A percentile compares a stretch with the other conserved stretches of the same genome.
These are phyloP conservation scores for Capromys pilorides DNA, from an alignment of 2,797 vertebrate species.

Conservation along the genomic window DNA sequence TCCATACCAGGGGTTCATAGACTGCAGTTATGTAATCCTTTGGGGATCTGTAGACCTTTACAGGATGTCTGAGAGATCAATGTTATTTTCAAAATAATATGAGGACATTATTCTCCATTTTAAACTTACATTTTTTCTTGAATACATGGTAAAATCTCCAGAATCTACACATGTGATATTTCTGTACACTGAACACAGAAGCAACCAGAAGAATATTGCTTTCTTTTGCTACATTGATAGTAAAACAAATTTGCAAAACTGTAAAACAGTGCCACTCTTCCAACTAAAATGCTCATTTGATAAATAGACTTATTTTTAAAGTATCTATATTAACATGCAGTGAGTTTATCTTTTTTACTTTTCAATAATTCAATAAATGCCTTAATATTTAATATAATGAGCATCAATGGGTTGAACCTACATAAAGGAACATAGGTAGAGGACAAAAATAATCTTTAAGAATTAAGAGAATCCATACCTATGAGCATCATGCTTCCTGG, in stretches of 20 bases:
- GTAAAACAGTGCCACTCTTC: not conserved
- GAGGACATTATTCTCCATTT: not conserved
- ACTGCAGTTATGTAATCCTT: not conserved
- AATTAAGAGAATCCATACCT: not conserved
- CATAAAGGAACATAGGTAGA: not conserved
- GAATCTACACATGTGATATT: not conserved
- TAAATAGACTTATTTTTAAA: not conserved
- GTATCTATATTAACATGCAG: not conserved
- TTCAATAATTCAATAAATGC: not conserved
- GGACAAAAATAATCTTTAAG: not conserved
- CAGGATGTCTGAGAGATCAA: not conserved
- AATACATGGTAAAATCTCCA: not conserved
- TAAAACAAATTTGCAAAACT: not conserved
- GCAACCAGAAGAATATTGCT: not conserved
- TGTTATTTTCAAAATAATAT: not conserved
- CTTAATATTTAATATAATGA: not conserved
- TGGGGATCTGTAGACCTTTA: not conserved
- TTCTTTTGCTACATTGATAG: not conserved
- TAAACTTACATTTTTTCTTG: not conserved
- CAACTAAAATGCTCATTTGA: not conserved
- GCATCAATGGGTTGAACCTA: not conserved
- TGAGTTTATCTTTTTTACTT: not conserved
- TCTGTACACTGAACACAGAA: not conserved
- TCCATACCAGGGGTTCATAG: not conserved
- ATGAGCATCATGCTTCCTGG: not conserved